phyloP scores from a whole-genome alignment of 2,888 invertebrate genomes.

The Idaea aversata region DNA sequence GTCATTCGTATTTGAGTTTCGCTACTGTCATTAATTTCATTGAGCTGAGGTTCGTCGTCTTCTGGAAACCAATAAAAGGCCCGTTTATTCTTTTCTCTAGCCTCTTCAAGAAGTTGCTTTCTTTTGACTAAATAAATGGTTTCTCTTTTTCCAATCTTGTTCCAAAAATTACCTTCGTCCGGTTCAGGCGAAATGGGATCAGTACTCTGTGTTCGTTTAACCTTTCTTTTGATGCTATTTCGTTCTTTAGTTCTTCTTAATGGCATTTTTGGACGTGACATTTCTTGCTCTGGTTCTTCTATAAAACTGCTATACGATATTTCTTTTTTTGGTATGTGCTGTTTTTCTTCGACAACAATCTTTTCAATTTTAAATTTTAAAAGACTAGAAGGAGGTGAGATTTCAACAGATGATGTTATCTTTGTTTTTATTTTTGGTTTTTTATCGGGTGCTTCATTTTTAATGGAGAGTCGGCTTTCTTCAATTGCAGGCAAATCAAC shows the following conservation, averaged over 20 bases:
- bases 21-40: background rate
- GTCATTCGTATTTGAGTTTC: background rate
- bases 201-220: constrained; percentile 31
- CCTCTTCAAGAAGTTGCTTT: constrained; percentile 72
- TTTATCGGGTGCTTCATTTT: constrained; percentile 36
- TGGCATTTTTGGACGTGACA: constrained; percentile 25
- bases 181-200: constrained; percentile 58
- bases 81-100: constrained; percentile 56
- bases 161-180: constrained; percentile 82
- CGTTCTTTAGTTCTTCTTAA: constrained; percentile 33
- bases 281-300: constrained; percentile 37
- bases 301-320: constrained; percentile 59
- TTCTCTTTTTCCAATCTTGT: constrained; percentile 82
- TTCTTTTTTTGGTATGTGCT: constrained; percentile 53
- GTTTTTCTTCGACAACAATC: constrained; percentile 81
- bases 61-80: constrained; percentile 67
- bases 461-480: constrained; percentile 60
- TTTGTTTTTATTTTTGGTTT: constrained; percentile 72
- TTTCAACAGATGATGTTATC: constrained; percentile 78
- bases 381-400: constrained; percentile 66
- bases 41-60: constrained; percentile 31
- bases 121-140: constrained; percentile 82
- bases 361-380: constrained; percentile 80
- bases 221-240: constrained; percentile 42
- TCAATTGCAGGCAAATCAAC: constrained; percentile 66